These are phyloP conservation scores for Sebastolobus alascanus DNA, from an alignment of 2,797 vertebrate species.

Conservation along the genomic window DNA sequence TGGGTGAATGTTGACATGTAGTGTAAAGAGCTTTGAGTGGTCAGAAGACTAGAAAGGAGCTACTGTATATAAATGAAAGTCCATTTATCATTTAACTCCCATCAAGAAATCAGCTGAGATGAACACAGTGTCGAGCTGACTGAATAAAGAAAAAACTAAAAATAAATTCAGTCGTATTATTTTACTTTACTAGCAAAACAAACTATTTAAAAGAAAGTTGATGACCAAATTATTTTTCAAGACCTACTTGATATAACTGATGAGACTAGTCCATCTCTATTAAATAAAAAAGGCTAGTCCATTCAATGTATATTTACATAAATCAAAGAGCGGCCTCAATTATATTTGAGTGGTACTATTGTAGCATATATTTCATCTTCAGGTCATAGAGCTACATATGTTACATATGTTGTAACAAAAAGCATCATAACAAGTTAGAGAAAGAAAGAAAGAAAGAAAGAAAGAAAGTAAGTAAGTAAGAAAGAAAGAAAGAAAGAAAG, in stretches of 20 bases:
- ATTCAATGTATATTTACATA: neutral
- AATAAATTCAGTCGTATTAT: too few species aligned
- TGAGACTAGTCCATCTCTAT: neutral
- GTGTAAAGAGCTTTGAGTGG: too few species aligned
- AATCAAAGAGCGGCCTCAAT: neutral
- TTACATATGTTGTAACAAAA: neutral
- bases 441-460: too few species aligned
- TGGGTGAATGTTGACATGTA: too few species aligned
- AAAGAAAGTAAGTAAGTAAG: too few species aligned
- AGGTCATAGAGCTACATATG: neutral
- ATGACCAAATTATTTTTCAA: neutral
- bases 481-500: too few species aligned
- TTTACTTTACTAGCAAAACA: too few species aligned
- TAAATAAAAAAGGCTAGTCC: neutral
- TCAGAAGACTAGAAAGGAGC: too few species aligned
- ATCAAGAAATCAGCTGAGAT: neutral
- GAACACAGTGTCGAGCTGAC: neutral
- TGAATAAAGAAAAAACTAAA: neutral
- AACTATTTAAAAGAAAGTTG: neutral
- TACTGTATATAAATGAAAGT: too few species aligned
- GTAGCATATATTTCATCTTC: neutral
- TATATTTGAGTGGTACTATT: neutral
- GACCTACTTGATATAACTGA: neutral
- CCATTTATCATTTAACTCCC: too few species aligned
- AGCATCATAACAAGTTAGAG: neutral